phyloP scores from a whole-genome alignment of 92 coral and sea anemone genomes.

The Nematostella vectensis region DNA sequence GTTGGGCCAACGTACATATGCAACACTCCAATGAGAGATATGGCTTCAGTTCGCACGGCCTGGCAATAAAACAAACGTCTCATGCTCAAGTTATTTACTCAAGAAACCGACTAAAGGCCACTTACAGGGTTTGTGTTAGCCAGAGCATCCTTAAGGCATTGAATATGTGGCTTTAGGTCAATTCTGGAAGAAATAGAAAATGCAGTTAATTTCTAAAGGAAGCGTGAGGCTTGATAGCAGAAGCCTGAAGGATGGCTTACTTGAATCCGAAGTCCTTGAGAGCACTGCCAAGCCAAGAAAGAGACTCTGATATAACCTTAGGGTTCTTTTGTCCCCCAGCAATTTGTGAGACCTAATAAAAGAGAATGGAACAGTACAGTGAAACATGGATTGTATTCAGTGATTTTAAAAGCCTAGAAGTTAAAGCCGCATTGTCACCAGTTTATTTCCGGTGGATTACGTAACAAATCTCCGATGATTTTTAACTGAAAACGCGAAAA shows the following conservation, averaged over 20 bases:
- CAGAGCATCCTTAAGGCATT: conserved; percentile 71
- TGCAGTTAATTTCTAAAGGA: background rate
- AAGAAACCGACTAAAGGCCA: background rate
- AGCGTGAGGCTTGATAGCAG: background rate
- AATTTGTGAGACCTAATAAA: conserved; percentile 62
- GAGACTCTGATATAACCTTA: conserved; percentile 79
- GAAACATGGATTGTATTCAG: too few relatives aligned
- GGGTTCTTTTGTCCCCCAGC: conserved; percentile 95
- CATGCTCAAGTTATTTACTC: background rate
- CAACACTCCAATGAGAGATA: conserved; percentile 65
- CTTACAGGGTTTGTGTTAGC: conserved; percentile 93
- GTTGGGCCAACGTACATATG: conserved; percentile 92
- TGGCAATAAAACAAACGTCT: conserved; percentile 11
- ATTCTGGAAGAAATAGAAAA: conserved; percentile 42
- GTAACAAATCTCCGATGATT: background rate
- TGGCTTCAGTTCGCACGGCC: conserved; percentile 96
- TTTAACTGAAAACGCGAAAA: too few relatives aligned
- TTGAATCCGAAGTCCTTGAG: conserved; percentile 89
- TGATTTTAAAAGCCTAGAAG: too few relatives aligned
- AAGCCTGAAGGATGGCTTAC: conserved; percentile 33
- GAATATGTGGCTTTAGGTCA: conserved; percentile 89
- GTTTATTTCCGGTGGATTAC: too few relatives aligned
- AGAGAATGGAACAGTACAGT: too few relatives aligned
- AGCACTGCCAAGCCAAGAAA: conserved; percentile 82
- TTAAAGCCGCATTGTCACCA: background rate